These are phyloP conservation scores for Tachysurus fulvidraco DNA, from an alignment of 2,113 vertebrate species.

Conservation along the genomic window DNA sequence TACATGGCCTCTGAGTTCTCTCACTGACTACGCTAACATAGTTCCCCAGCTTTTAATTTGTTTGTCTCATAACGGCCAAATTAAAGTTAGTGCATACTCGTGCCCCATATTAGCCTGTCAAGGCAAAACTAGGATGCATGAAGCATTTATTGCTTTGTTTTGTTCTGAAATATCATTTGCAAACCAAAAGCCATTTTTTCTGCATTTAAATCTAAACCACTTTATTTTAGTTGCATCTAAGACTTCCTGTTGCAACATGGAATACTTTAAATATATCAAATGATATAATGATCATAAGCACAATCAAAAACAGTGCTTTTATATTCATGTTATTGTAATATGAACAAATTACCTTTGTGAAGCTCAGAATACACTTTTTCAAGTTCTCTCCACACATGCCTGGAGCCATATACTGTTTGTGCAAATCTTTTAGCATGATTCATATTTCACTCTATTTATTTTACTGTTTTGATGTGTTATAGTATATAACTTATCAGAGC, in stretches of 20 bases:
- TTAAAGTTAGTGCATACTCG: neutral
- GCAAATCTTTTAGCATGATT: conserved; percentile 1
- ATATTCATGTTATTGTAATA: neutral
- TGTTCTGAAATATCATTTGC: neutral
- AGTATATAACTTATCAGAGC: conserved; percentile 8
- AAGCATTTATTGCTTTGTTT: conserved; percentile 13
- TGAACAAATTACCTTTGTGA: neutral
- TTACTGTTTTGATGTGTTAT: conserved; percentile 2
- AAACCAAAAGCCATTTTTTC: neutral
- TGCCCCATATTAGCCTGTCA: neutral
- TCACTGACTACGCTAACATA: conserved; percentile 10
- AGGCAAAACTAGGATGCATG: conserved; percentile 7
- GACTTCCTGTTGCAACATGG: neutral
- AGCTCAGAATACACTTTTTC: neutral
- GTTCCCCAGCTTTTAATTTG: conserved; percentile 26
- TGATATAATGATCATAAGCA: neutral
- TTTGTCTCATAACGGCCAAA: conserved; percentile 22
- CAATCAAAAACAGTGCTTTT: neutral
- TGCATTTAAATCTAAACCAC: neutral
- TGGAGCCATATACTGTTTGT: neutral
- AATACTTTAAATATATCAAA: neutral
- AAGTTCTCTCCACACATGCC: neutral
- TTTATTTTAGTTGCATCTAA: neutral
- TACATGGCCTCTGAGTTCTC: neutral
- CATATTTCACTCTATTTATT: neutral